Evolutionary conservation across 2,888 invertebrate genomes (phyloP).

Genomic region (Napeogenes sylphis): DNA sequence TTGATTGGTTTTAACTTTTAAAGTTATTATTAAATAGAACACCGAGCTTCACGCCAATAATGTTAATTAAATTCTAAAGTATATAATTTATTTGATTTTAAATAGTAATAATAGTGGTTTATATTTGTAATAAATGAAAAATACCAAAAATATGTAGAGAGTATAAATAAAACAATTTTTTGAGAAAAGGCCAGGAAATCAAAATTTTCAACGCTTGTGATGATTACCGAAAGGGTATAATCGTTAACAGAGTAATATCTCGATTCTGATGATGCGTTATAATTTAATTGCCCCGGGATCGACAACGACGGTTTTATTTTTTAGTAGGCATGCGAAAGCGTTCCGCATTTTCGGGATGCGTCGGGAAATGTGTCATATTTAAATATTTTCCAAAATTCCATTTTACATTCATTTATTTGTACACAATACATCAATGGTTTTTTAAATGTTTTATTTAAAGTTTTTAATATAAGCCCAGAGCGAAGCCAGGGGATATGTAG

Average conservation of each 20-base stretch:
- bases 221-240: slow-evolving; percentile 12
- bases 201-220: slow-evolving; percentile 17
- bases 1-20: too few species aligned
- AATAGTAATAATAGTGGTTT: too few species aligned
- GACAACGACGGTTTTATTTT: slow-evolving; percentile 15
- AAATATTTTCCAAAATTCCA: background rate
- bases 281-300: slow-evolving; percentile 61
- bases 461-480: too few species aligned
- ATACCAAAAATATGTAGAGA: too few species aligned
- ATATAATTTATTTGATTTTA: too few species aligned
- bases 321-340: background rate
- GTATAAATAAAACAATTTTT: too few species aligned
- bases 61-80: too few species aligned
- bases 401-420: background rate
- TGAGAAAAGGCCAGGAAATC: background rate
- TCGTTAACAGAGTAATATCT: slow-evolving; percentile 30
- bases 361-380: background rate
- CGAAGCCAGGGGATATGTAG: too few species aligned
- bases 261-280: slow-evolving; percentile 59
- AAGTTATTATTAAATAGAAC: too few species aligned
- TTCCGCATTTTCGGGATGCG: background rate
- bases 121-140: too few species aligned
- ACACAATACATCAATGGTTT: background rate
- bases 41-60: too few species aligned
- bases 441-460: too few species aligned